These are phyloP conservation scores for Phaetusa simplex DNA, from an alignment of 2,113 vertebrate genomes.

Conservation along the genomic window DNA sequence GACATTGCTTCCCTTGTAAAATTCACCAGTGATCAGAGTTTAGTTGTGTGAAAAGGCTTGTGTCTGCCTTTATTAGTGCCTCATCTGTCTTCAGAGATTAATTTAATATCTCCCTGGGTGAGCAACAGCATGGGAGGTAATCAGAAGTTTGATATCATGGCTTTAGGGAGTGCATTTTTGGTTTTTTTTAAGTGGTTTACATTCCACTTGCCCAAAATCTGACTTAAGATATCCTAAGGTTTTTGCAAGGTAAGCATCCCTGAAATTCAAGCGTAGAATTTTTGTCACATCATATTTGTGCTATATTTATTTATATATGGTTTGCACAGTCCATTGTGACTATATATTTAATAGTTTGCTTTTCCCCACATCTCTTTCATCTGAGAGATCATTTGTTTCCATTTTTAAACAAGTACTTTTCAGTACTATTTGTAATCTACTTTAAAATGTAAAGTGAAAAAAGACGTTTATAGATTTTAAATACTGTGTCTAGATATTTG, in stretches of 20 bases:
- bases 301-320: background rate
- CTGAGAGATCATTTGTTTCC: background rate
- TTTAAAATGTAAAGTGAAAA: background rate
- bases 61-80: background rate
- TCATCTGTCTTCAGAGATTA: background rate
- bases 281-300: background rate
- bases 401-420: background rate
- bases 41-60: background rate
- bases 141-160: background rate
- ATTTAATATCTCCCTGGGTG: background rate
- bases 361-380: background rate
- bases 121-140: background rate
- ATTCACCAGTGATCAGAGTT: background rate
- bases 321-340: background rate
- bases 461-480: background rate
- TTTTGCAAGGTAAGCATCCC: conserved; percentile 32
- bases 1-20: background rate
- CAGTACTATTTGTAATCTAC: background rate
- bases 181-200: background rate
- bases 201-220: background rate
- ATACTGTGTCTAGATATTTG: background rate
- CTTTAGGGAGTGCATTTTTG: conserved; percentile 12
- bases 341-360: background rate
- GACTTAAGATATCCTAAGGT: background rate
- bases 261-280: background rate